A percentile compares a stretch with the other conserved stretches of the same genome.
Conservation (phyloP, 2,888 invertebrate genomes). For the Auanema sp. region DNA sequence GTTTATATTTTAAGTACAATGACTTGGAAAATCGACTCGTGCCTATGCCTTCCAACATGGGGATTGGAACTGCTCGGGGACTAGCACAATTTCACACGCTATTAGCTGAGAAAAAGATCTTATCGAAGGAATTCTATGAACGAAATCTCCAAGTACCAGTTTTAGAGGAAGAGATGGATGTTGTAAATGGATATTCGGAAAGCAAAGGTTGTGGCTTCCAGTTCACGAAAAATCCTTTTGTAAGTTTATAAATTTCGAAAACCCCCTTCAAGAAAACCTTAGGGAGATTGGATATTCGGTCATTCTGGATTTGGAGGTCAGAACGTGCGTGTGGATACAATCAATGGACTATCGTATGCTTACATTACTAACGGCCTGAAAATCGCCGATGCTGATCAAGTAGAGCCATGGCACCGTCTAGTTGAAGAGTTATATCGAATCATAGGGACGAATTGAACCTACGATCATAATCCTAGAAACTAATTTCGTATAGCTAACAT, state of each 20-base stretch:
- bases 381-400: constrained; percentile 45
- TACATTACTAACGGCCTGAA: constrained; percentile 51
- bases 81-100: constrained; percentile 43
- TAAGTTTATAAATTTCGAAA: constrained; percentile 11
- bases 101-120: constrained; percentile 23
- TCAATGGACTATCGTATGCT: constrained; percentile 39
- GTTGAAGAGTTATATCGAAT: constrained; percentile 28
- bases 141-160: constrained; percentile 29
- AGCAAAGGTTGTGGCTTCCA: constrained; percentile 51
- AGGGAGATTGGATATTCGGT: constrained; percentile 52
- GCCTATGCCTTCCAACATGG: constrained; percentile 54
- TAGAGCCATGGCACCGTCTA: constrained; percentile 34
- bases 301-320: constrained; percentile 53
- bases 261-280: constrained; percentile 12
- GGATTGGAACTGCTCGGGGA: constrained; percentile 41
- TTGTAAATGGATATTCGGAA: constrained; percentile 46
- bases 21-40: constrained; percentile 39
- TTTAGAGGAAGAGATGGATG: constrained; percentile 39
- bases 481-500: too few relatives aligned
- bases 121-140: constrained; percentile 23
- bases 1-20: constrained; percentile 43
- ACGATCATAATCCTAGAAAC: too few relatives aligned
- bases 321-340: constrained; percentile 45
- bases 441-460: not conserved
- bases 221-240: constrained; percentile 43